These are phyloP conservation scores for Drosophila pseudoananassae DNA, from an alignment of 1,140 invertebrate genomes.

Conservation along the genomic window DNA sequence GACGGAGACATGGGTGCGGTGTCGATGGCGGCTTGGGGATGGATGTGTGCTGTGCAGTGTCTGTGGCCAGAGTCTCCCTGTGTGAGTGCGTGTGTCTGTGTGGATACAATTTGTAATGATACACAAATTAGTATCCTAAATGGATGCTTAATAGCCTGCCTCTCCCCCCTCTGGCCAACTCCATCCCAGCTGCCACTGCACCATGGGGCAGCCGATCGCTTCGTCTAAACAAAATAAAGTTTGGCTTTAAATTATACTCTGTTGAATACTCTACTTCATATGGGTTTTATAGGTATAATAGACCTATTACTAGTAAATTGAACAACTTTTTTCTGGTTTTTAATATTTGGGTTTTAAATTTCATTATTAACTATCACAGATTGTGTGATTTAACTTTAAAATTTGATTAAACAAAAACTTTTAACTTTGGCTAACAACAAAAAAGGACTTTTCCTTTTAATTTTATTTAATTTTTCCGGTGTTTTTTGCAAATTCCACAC, in stretches of 20 bases:
- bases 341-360: too few species aligned
- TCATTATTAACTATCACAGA: too few species aligned
- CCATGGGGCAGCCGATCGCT: background rate
- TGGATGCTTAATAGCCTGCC: constrained; percentile 82
- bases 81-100: constrained; percentile 41
- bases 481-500: too few species aligned
- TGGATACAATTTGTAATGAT: constrained; percentile 82
- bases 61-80: constrained; percentile 31
- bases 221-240: background rate
- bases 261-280: too few species aligned
- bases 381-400: too few species aligned
- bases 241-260: background rate
- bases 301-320: too few species aligned
- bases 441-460: too few species aligned
- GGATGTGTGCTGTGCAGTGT: constrained; percentile 24
- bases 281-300: too few species aligned
- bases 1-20: background rate
- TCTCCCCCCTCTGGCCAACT: background rate
- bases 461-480: too few species aligned
- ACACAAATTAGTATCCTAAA: constrained; percentile 84
- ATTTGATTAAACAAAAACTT: too few species aligned
- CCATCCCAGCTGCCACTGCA: background rate
- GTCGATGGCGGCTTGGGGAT: background rate
- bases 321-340: too few species aligned
- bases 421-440: too few species aligned